Evolutionary conservation across 2,113 vertebrate genomes (phyloP).

Genomic region (Protobothrops flavoviridis): DNA sequence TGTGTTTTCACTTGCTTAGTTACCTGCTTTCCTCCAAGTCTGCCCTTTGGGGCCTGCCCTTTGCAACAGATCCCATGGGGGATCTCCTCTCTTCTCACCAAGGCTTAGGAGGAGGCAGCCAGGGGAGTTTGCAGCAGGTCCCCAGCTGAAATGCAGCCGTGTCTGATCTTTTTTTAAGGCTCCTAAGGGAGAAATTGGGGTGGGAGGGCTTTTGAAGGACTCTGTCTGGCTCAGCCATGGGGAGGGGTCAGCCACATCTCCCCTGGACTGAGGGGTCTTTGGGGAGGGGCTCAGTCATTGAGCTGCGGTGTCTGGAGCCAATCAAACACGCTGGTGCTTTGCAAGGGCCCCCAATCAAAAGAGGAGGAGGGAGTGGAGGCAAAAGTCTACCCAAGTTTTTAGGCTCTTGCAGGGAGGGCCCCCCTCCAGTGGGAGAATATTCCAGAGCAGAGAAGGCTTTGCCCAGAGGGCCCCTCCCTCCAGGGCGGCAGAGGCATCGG

Average conservation of each 20-base stretch:
- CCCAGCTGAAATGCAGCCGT: neutral
- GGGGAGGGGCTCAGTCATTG: too few relatives aligned
- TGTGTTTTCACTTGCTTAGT: neutral
- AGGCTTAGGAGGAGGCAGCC: neutral
- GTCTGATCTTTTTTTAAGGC: neutral
- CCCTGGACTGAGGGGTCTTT: too few relatives aligned
- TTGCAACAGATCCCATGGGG: neutral
- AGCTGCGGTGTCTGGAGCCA: neutral
- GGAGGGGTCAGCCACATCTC: too few relatives aligned
- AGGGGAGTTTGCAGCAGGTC: neutral
- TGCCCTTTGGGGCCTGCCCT: neutral
- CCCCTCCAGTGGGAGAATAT: neutral
- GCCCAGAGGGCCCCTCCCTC: neutral
- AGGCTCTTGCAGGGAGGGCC: neutral
- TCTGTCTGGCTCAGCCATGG: neutral
- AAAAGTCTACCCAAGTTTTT: neutral
- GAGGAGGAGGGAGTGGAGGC: neutral
- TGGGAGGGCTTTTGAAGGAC: neutral
- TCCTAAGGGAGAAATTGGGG: neutral
- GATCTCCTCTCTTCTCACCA: accelerated
- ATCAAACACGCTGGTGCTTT: neutral
- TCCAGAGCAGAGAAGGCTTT: too few relatives aligned
- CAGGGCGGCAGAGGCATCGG: too few relatives aligned
- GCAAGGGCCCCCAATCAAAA: neutral
- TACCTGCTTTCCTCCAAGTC: neutral